Evolutionary conservation across 2,797 vertebrate species (phyloP).

Genomic region (Vultur gryphus): DNA sequence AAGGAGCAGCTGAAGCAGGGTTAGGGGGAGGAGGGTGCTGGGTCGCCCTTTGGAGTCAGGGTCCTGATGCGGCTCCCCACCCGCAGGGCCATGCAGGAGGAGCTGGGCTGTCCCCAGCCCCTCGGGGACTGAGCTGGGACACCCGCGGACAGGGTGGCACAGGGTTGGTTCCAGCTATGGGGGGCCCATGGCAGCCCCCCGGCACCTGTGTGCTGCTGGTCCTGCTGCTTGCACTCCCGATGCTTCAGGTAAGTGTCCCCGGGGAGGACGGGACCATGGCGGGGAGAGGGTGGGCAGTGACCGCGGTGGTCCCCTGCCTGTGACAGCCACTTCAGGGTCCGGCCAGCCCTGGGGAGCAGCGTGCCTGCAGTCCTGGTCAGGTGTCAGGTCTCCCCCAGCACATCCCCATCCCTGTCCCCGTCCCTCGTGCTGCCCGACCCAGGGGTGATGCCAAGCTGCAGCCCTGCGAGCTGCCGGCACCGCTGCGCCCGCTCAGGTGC

Average conservation of each 20-base stretch:
- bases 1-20: fast-evolving
- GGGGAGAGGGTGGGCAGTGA: background rate
- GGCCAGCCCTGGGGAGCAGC: background rate
- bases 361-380: background rate
- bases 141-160: fast-evolving
- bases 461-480: background rate
- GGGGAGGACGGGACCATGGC: fast-evolving
- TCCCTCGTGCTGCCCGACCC: fast-evolving
- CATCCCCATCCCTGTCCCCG: background rate
- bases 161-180: background rate
- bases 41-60: background rate
- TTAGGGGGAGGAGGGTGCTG: background rate
- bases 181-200: background rate
- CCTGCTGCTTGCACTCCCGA: background rate
- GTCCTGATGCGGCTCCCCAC: background rate
- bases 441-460: background rate
- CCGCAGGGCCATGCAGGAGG: background rate
- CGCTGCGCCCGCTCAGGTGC: fast-evolving
- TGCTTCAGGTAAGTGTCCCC: background rate
- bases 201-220: background rate
- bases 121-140: background rate
- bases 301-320: fast-evolving
- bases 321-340: fast-evolving
- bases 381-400: background rate
- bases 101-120: background rate